phyloP scores from a whole-genome alignment of 2,797 vertebrate species.

The Melanotaenia nigrans region DNA sequence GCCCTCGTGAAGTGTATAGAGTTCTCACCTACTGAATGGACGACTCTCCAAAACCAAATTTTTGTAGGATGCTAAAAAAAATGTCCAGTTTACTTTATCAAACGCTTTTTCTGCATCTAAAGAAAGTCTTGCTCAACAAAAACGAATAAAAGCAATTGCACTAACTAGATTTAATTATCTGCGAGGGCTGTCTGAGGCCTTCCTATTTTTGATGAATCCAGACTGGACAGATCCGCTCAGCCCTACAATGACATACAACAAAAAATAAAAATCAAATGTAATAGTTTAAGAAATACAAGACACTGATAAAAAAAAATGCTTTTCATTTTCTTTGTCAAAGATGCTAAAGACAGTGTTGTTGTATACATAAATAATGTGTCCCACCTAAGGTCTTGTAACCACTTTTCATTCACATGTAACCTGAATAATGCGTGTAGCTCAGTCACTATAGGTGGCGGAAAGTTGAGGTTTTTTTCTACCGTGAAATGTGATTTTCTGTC shows the following conservation, averaged over 20 bases:
- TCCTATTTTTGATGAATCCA: no score
- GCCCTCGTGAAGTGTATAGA: no score
- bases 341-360: constrained; percentile 3
- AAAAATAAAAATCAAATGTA: neutral
- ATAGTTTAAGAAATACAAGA: neutral
- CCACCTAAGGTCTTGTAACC: constrained; percentile 31
- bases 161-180: no score
- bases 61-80: no score
- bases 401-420: constrained; percentile 43
- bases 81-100: no score
- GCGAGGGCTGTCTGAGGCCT: no score
- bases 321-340: neutral
- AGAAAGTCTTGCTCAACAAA: no score
- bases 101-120: no score
- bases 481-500: constrained; percentile 63
- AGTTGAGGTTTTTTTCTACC: constrained; percentile 52
- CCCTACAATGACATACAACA: neutral
- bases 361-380: constrained; percentile 27
- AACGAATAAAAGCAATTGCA: no score
- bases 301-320: neutral
- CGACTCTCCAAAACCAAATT: no score
- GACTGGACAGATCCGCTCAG: no score
- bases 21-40: no score
- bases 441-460: constrained; percentile 51
- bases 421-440: constrained; percentile 50